Evolutionary conservation across 2,888 invertebrate species (phyloP), one percentile per base, ranked within the genome.

Genomic region (Clusia tigrina): DNA sequence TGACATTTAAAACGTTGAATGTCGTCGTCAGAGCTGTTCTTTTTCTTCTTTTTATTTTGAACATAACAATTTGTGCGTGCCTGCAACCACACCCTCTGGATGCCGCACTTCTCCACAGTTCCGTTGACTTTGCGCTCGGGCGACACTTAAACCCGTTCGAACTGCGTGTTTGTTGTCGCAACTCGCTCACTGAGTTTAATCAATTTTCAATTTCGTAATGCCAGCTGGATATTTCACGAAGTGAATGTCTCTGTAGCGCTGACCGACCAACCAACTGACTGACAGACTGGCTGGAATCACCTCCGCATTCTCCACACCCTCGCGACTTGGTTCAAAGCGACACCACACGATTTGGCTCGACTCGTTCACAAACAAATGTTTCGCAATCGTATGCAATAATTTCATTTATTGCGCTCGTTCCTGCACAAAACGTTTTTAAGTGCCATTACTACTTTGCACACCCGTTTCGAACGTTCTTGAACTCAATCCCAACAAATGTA

Each of bases 161-260:
- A n/a, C 5, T 32, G 32, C 12, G 12, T 12, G 32, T 32, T 32
- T 12, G 32, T 12, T 32, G 32, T 12, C 32, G 32, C 32, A 32
- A 5, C 12, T 32, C 32, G 12, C 32, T 32, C 6, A 32, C 32
- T 32, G n/a, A n/a, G n/a, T n/a, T n/a, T n/a, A 42, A 5, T 6
- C 3, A 58, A 38, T 71, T 69, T 63, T 55, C 64, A 68, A 70
- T 70, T 73, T 71, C 72, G 68, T 69, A 73, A 68, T 68, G 72
- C 38, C 60, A 42, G 42, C n/a, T 3, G n/a, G 42, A 42, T n/a
- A 42, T 58, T 65, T 56, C 37, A 53, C 26, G 17, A 25, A 37
- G 60, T 54, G 24, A 17, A 32, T 62, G 62, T 64, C 66, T 65
- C 3, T 65, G 60, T 69, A 51, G 48, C 22, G 46, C 60, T 69